A percentile compares a stretch with the other conserved stretches of the same genome.
These are phyloP conservation scores for Poeciliopsis occidentalis DNA, from an alignment of 2,113 vertebrate species.

Conservation along the genomic window DNA sequence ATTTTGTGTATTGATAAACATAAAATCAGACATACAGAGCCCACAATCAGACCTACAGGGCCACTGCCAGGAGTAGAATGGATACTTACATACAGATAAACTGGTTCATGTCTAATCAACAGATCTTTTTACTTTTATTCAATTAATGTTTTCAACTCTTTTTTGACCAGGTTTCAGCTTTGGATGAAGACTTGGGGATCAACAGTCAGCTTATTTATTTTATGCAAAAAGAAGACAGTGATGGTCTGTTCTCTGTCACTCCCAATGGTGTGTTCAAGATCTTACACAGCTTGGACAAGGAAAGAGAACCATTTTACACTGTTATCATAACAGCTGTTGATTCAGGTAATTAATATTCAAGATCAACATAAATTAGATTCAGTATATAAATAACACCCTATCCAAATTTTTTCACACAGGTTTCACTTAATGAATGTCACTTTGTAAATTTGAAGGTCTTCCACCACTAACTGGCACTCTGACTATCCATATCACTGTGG, in stretches of 20 bases:
- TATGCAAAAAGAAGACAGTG: slow-evolving; percentile 38
- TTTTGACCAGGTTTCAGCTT: slow-evolving; percentile 54
- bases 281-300: slow-evolving; percentile 68
- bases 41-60: too few species aligned
- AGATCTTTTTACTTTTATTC: background rate
- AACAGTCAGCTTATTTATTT: slow-evolving; percentile 65
- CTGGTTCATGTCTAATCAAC: background rate
- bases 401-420: background rate
- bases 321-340: slow-evolving; percentile 74
- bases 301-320: slow-evolving; percentile 53
- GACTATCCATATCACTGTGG: slow-evolving; percentile 72
- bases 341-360: slow-evolving; percentile 67
- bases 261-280: slow-evolving; percentile 56
- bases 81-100: background rate
- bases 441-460: slow-evolving; percentile 62
- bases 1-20: background rate
- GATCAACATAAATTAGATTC: background rate
- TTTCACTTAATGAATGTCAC: background rate
- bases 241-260: slow-evolving; percentile 54
- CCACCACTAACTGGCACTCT: slow-evolving; percentile 76
- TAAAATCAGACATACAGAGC: background rate
- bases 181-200: slow-evolving; percentile 65
- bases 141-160: background rate
- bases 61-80: background rate
- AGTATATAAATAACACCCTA: background rate